phyloP scores from a whole-genome alignment of 2,113 vertebrate genomes.

The Poicephalus gulielmi region DNA sequence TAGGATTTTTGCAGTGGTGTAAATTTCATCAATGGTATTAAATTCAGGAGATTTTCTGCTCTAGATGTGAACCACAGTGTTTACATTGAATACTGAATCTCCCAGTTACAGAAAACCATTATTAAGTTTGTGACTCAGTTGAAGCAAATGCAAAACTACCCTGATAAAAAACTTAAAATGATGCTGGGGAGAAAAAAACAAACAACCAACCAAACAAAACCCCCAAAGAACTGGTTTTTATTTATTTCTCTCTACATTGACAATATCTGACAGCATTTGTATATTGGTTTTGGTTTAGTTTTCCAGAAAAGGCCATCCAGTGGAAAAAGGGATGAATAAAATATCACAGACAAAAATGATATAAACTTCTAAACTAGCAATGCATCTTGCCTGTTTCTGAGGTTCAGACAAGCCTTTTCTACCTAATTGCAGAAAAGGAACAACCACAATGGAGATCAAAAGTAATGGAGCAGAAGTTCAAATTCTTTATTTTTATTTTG shows the following conservation, averaged over 20 bases:
- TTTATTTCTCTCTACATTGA: neutral
- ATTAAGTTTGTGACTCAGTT: neutral
- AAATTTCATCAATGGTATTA: neutral
- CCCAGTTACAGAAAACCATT: neutral
- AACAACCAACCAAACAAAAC: neutral
- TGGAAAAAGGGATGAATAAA: neutral
- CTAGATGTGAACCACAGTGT: neutral
- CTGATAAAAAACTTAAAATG: neutral
- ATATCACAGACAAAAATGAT: neutral
- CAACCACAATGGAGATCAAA: neutral
- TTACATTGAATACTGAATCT: neutral
- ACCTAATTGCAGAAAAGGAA: neutral
- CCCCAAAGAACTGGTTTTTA: neutral
- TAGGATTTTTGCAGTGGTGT: neutral
- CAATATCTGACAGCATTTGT: neutral
- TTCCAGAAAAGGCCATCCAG: neutral
- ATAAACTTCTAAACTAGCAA: neutral
- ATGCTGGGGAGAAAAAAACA: neutral
- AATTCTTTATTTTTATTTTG: neutral
- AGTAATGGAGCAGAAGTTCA: neutral
- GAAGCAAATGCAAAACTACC: neutral
- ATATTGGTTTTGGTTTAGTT: too few species aligned
- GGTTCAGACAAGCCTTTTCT: neutral
- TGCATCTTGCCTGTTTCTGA: neutral
- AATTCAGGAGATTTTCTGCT: neutral